These are phyloP conservation scores for Tauraco erythrolophus DNA, from an alignment of 2,113 vertebrate genomes.

Conservation along the genomic window DNA sequence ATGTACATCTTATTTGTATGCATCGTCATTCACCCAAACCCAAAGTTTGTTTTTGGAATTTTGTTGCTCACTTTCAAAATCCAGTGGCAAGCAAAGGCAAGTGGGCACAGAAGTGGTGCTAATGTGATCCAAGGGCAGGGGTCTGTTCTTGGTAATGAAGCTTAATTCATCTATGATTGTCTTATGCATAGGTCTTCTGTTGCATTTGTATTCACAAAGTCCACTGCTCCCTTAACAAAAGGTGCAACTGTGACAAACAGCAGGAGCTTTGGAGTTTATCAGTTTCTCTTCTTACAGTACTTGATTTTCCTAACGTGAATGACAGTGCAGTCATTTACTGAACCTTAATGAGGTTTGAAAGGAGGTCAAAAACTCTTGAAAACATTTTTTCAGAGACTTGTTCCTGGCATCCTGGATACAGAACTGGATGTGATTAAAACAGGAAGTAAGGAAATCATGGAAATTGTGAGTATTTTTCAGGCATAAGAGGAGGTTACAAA, in stretches of 20 bases:
- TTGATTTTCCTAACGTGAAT: not conserved
- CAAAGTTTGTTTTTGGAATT: not conserved
- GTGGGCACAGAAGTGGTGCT: not conserved
- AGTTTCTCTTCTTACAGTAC: not conserved
- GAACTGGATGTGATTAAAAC: not conserved
- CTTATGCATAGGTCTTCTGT: not conserved
- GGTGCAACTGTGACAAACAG: not conserved
- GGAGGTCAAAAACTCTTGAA: not conserved
- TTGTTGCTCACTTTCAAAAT: not conserved
- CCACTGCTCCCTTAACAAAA: not conserved
- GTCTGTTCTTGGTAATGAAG: not conserved
- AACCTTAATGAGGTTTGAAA: not conserved
- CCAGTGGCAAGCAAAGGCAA: fast-evolving
- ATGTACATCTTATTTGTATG: fast-evolving
- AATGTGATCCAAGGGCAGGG: not conserved
- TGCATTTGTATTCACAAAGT: not conserved
- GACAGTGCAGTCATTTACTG: not conserved
- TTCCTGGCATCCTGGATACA: not conserved
- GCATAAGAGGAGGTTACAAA: not conserved
- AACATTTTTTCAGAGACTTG: not conserved
- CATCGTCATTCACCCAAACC: not conserved
- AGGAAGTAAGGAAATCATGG: not conserved
- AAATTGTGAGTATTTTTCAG: not conserved
- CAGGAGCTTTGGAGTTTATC: not conserved
- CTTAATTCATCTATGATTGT: not conserved